Base-by-base conservation (phyloP, 2,113 vertebrate species). In the Oryzias celebensis region DNA sequence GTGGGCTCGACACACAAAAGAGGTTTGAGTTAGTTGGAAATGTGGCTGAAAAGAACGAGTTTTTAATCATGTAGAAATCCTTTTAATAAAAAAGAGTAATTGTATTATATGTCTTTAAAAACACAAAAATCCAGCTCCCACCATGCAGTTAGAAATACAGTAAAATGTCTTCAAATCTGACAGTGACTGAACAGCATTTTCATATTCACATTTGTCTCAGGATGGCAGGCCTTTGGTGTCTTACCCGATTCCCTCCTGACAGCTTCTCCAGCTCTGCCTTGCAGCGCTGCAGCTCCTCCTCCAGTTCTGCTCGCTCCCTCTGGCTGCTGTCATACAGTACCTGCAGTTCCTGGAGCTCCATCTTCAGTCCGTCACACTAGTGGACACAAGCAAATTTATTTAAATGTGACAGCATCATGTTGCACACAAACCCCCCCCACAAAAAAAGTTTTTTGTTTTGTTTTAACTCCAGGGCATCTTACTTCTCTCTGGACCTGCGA, bases 201-300 rank as follows among this genome's bases (percentile, higher is more conserved):
- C 44, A 12, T 48, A n/a, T 20, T 48, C 42, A 31, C 26, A 22
- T 41, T 45, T 45, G n/a, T 31, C 41, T 23, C 12, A 3, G 26
- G 23, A n/a, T 17, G 51, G 46, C 13, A 20, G 44, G 42, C 20
- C 24, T 36, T 24, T 14, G 50, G 16, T 47, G 49, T 28, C 88
- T 85, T 73, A 93, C 92, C 92, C 92, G 89, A 75, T 73, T 58
- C 52, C 81, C 85, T 47, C 71, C 88, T 13, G 93, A 90, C 70
- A 94, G 85, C 66, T 91, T 89, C 80, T 93, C 92, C 71, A 96
- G 90, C 81, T 97, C 94, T 47, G 93, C 94, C 65, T 93, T 91
- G 90, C 93, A 96, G 78, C 85, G 84, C 85, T 90, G 92, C 70
- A 96, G 92, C 90, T 96, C 94, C 81, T 90, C 89, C 90, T 95